These are phyloP conservation scores for Caenorhabditis remanei DNA, from an alignment of 1,140 invertebrate species.

Conservation along the genomic window DNA sequence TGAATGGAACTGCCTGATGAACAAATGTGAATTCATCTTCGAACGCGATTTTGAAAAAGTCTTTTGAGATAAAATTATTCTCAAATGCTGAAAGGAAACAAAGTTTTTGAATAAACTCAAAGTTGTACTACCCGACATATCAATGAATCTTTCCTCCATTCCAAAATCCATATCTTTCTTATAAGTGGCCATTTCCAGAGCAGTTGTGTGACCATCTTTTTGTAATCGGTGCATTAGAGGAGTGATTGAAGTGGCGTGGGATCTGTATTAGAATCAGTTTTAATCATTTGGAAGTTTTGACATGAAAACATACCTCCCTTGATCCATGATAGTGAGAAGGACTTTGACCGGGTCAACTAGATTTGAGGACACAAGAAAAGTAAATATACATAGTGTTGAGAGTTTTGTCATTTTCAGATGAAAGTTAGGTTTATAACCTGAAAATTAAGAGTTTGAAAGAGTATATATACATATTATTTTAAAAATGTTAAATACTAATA, in stretches of 20 bases:
- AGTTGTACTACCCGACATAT: neutral
- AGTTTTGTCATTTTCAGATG: neutral
- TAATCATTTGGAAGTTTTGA: neutral
- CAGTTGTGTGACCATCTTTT: neutral
- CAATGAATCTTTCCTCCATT: slow-evolving; percentile 34
- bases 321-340: slow-evolving; percentile 17
- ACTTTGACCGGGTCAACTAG: neutral
- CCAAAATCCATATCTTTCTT: slow-evolving; percentile 39
- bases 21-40: slow-evolving; percentile 47
- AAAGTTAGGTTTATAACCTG: neutral
- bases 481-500: neutral
- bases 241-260: slow-evolving; percentile 21
- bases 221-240: slow-evolving; percentile 39
- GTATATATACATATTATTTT: too few species aligned
- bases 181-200: slow-evolving; percentile 27
- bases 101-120: neutral
- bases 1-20: slow-evolving; percentile 45
- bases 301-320: neutral
- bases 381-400: neutral
- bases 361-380: neutral
- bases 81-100: neutral
- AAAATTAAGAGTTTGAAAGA: neutral
- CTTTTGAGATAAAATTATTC: slow-evolving; percentile 34
- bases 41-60: slow-evolving; percentile 50
- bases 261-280: neutral